These are phyloP conservation scores for Hydrotaea diabolus DNA, from an alignment of 2,888 invertebrate species.

Conservation along the genomic window DNA sequence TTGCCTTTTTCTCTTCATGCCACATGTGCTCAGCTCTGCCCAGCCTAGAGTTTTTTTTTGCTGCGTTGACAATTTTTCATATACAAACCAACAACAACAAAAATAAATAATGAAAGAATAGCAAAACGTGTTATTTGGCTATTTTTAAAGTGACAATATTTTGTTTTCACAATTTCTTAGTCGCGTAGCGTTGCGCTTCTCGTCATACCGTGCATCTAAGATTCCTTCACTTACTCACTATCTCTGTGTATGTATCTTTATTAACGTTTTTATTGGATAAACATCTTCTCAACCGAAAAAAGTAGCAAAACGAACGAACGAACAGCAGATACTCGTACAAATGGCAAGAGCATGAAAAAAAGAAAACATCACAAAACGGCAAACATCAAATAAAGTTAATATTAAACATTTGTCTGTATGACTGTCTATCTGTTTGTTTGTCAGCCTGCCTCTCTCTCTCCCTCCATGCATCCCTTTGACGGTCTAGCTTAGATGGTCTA, in stretches of 20 bases:
- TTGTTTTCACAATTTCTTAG: background rate
- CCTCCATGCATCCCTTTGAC: background rate
- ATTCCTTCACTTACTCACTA: background rate
- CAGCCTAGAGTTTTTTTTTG: background rate
- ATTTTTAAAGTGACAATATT: constrained; percentile 25
- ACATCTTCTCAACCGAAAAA: constrained; percentile 16
- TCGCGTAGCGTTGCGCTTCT: background rate
- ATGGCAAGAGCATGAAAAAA: constrained; percentile 28
- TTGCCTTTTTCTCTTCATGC: background rate
- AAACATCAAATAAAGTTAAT: constrained; percentile 44
- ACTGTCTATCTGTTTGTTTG: constrained; percentile 2
- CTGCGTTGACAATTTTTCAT: background rate
- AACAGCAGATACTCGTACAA: background rate
- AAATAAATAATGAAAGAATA: constrained; percentile 2
- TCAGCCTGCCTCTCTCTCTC: background rate
- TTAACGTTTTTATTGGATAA: constrained; percentile 28
- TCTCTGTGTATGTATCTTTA: background rate
- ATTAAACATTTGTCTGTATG: constrained; percentile 26
- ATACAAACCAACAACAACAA: background rate
- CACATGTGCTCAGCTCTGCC: background rate
- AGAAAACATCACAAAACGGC: constrained; percentile 15
- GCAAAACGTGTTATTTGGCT: constrained; percentile 26
- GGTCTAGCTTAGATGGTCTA: background rate
- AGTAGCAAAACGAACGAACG: too few relatives aligned
- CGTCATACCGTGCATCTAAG: too few relatives aligned